A percentile compares a stretch with the other conserved stretches of the same genome.
phyloP scores from a whole-genome alignment of 1,140 invertebrate genomes.

The Trinorchestia longiramus region DNA sequence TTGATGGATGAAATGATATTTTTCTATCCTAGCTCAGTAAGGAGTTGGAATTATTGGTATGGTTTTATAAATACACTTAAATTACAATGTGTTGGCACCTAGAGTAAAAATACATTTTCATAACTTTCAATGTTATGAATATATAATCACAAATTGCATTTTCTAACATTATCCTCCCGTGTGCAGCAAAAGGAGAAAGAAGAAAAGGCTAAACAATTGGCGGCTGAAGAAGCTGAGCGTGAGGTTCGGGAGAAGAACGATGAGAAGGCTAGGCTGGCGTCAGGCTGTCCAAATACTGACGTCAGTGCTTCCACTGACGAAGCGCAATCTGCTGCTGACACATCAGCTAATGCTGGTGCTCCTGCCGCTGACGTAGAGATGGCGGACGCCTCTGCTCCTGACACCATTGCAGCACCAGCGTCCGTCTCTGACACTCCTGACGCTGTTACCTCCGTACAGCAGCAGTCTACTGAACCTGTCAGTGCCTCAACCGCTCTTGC shows the following conservation, averaged over 20 bases:
- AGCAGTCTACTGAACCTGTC: background rate
- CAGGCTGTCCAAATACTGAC: slow-evolving; percentile 4
- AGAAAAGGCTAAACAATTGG: slow-evolving; percentile 52
- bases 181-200: slow-evolving; percentile 46
- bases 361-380: slow-evolving; percentile 10
- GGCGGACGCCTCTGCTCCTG: background rate
- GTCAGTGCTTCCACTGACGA: slow-evolving; percentile 5
- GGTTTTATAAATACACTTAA: background rate
- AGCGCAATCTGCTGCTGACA: background rate
- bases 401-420: background rate
- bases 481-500: background rate
- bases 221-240: background rate
- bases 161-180: background rate
- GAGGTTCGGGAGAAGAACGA: slow-evolving; percentile 54
- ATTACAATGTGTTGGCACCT: background rate
- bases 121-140: background rate
- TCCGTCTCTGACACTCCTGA: slow-evolving; percentile 1
- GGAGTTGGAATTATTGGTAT: background rate
- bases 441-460: background rate
- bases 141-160: background rate
- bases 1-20: background rate
- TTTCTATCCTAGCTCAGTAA: background rate
- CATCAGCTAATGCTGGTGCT: background rate
- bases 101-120: background rate
- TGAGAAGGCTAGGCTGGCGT: background rate